These are phyloP conservation scores for Rhinella marina DNA, from an alignment of 2,797 vertebrate genomes.

Conservation along the genomic window DNA sequence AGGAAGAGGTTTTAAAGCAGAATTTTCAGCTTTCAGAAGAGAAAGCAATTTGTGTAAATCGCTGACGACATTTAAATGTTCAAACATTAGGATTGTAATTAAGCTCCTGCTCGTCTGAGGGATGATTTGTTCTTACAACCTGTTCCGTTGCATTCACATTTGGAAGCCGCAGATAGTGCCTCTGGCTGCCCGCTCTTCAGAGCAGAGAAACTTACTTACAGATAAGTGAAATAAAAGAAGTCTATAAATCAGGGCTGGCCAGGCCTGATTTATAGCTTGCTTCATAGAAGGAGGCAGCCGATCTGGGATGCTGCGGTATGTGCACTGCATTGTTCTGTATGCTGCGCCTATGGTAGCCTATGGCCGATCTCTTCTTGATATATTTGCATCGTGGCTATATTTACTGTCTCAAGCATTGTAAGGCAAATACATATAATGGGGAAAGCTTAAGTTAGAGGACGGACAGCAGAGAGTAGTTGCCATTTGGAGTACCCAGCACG, in stretches of 20 bases:
- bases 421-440: neutral
- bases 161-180: constrained; percentile 46
- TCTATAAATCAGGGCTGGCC: constrained; percentile 52
- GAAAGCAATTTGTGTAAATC: constrained; percentile 39
- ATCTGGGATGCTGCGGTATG: constrained; percentile 9
- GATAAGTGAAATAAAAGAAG: constrained; percentile 58
- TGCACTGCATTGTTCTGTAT: constrained; percentile 16
- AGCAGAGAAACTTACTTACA: constrained; percentile 41
- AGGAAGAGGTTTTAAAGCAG: constrained; percentile 7
- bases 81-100: constrained; percentile 53
- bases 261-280: constrained; percentile 38
- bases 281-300: constrained; percentile 22
- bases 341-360: neutral
- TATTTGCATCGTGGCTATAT: neutral
- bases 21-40: constrained; percentile 18
- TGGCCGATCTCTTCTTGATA: neutral
- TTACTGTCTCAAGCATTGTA: neutral
- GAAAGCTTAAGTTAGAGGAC: too few relatives aligned
- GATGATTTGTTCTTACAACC: constrained; percentile 58
- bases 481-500: neutral
- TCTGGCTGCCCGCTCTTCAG: constrained; percentile 38
- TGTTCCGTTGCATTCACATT: constrained; percentile 54
- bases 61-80: constrained; percentile 30
- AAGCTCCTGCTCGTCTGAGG: constrained; percentile 37
- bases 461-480: too few relatives aligned